A percentile compares a stretch with the other conserved stretches of the same genome.
Conservation (phyloP, 2,113 vertebrate species). For the Sterrhoptilus dennistouni region DNA sequence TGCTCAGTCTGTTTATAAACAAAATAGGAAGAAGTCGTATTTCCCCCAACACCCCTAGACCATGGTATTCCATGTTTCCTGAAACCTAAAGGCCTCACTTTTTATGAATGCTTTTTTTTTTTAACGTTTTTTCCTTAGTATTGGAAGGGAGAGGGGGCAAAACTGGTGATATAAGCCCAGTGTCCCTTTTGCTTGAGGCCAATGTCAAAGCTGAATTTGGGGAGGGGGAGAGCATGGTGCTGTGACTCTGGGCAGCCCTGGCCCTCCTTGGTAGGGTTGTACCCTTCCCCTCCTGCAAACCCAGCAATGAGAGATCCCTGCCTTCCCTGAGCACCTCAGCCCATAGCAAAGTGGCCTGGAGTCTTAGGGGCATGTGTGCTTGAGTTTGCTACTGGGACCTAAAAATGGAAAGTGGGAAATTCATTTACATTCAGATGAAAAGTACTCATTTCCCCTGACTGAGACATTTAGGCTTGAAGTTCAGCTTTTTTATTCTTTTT, state of each 20-base stretch:
- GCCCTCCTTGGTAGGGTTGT: not conserved
- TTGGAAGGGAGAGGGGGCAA: not conserved
- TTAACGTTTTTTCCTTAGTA: rapidly evolving
- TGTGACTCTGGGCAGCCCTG: not conserved
- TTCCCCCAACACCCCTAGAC: not conserved
- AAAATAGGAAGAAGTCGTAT: not conserved
- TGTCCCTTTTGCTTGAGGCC: not conserved
- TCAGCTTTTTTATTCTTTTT: not conserved
- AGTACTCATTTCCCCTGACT: not conserved
- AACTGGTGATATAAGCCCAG: not conserved
- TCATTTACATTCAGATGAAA: not conserved
- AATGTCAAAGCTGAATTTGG: not conserved
- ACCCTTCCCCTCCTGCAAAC: not conserved
- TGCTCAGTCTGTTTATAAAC: not conserved
- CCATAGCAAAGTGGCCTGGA: not conserved
- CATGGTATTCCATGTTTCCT: not conserved
- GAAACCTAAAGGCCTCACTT: not conserved
- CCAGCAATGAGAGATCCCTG: rapidly evolving
- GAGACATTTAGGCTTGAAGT: not conserved
- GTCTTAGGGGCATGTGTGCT: not conserved
- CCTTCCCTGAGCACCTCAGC: not conserved
- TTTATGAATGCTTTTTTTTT: not conserved
- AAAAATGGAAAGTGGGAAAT: not conserved
- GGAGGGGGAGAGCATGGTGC: rapidly evolving
- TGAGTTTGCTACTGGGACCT: not conserved